Evolutionary conservation across 2,113 vertebrate species (phyloP).

Genomic region (Sakesphorus luctuosus): DNA sequence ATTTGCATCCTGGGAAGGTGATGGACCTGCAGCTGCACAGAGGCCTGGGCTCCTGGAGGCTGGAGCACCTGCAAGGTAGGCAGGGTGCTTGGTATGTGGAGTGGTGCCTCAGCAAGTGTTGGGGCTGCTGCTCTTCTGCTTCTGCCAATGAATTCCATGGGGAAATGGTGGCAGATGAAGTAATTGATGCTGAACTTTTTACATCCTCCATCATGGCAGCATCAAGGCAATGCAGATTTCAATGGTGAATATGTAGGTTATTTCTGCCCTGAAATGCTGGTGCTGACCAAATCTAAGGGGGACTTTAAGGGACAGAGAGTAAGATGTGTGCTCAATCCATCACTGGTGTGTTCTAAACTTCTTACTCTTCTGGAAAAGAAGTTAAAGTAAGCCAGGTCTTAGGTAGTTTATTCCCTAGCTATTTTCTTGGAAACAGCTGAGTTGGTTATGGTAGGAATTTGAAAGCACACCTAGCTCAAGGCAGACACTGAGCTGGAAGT

Average conservation of each 20-base stretch:
- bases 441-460: not conserved
- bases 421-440: not conserved
- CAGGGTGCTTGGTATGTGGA: not conserved
- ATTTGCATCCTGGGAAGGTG: not conserved
- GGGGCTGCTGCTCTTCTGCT: not conserved
- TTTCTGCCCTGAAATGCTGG: not conserved
- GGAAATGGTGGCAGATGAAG: not conserved
- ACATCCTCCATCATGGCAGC: accelerated
- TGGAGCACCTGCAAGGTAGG: not conserved
- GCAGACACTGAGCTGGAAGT: not conserved
- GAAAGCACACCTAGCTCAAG: not conserved
- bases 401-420: not conserved
- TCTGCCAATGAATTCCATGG: not conserved
- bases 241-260: not conserved
- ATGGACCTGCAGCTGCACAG: accelerated
- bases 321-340: not conserved
- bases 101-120: not conserved
- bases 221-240: not conserved
- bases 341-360: not conserved
- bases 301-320: not conserved
- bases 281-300: not conserved
- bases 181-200: accelerated
- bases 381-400: not conserved
- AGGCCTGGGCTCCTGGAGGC: not conserved
- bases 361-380: not conserved